Conservation (phyloP, 2,797 vertebrate genomes). For the Hirundo rustica region DNA sequence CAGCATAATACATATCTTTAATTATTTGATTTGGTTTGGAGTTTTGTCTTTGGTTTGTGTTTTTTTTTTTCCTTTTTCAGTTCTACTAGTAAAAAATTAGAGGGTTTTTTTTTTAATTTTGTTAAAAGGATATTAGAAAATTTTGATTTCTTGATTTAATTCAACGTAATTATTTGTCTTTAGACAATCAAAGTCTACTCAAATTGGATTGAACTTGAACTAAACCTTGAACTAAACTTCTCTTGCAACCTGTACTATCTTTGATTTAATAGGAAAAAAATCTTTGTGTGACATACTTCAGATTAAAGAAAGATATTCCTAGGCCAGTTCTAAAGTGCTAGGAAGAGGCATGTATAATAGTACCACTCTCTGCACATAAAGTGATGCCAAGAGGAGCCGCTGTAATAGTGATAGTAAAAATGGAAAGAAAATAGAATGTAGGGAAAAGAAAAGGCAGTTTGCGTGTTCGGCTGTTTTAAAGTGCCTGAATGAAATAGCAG, state of each 20-base stretch:
- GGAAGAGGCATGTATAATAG: background rate
- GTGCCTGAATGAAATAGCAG: background rate
- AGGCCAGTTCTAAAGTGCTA: background rate
- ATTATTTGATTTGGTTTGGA: background rate
- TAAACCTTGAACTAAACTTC: background rate
- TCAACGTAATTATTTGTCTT: background rate
- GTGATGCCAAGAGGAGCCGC: background rate
- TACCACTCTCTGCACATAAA: background rate
- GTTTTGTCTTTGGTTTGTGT: background rate
- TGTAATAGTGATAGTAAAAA: background rate
- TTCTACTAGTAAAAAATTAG: background rate
- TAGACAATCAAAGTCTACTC: background rate
- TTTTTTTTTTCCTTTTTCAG: background rate
- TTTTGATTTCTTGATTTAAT: background rate
- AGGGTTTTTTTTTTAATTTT: background rate
- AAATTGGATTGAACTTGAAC: background rate
- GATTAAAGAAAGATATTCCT: background rate
- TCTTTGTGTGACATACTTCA: background rate
- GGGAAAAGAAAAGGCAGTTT: background rate
- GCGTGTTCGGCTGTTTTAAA: background rate
- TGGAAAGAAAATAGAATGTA: background rate
- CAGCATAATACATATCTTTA: background rate
- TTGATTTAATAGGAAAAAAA: background rate
- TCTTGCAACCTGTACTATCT: background rate
- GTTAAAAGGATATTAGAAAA: background rate